Evolutionary conservation across 2,113 vertebrate species (phyloP), one percentile per base, ranked within the genome.

Genomic region (Bambusicola thoracicus): DNA sequence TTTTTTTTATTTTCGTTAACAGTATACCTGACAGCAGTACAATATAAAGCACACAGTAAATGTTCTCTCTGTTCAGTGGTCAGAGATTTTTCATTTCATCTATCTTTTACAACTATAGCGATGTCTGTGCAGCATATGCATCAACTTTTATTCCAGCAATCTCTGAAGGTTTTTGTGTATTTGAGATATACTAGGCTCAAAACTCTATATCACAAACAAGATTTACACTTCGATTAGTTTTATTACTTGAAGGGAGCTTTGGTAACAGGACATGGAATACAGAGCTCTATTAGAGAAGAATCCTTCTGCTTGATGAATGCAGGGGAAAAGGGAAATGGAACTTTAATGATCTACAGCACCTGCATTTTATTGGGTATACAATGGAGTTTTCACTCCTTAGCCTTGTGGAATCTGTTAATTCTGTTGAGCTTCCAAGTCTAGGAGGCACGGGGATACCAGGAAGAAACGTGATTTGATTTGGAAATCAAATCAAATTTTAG

Each of bases 61-160:
- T 90, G 90, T 82, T 84, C 55, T 70, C 24, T 82, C 24, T 90
- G 24, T 87, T 90, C 41, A 67, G 30, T 38, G 40, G 80, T 75
- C 85, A 93, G 63, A 93, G 63, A 80, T 89, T 82, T 93, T 85
- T 44, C 3, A 15, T 19, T 75, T 25, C 58, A 93, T 91, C 19
- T 40, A 61, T 68, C 86, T 84, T 93, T 90, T 74, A 88, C 38
- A 93, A 34, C 36, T 66, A 24, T 27, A 75, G 25, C 27, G 79
- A 56, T 40, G 25, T 49, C 12, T 85, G 46, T 67, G 22, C 32
- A 87, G 13, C 0, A 0, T 48, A 48, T 75, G 30, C 25, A 74
- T 73, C 44, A 76, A 17, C 13, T 21, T 6, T 0, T 75, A 58
- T 53, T 89, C 29, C 74, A 82, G 44, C 14, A 62, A 24, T 20